Base-by-base conservation (phyloP, 2,797 vertebrate genomes). In the Mormyrus proboscirostris region DNA sequence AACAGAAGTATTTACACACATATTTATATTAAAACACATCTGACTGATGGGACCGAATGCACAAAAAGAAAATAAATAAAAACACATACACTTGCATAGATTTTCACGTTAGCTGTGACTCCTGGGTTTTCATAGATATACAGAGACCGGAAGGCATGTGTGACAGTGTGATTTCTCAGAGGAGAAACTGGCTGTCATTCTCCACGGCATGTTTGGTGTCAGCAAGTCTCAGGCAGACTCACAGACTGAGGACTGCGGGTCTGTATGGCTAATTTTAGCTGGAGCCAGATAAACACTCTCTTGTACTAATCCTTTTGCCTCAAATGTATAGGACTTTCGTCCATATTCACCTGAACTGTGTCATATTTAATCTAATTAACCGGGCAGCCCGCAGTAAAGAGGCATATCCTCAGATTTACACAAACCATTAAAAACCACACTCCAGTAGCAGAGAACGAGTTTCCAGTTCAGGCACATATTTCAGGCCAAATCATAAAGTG, bases 31-130 rank as follows among this genome's bases (percentile, higher is more conserved):
- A 19, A 79, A 79, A 79, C 73, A 41, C 38, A 44, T n/a, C 41
- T 79, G 73, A 41, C 41, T 38, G 9, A 38, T 44, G 33, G 16
- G 38, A 79, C 79, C 33, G 25, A 85, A 90, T 87, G 2, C 22
- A 4, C 73, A 82, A 57, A 85, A 29, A 87, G 79, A 22, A 50
- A 25, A 84, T 29, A 84, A 44, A 84, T 22, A 47, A 16, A 0
- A 73, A 12, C 2, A 10, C 14, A n/a, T 49, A 55, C 90, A 90
- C 57, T 89, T 53, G 59, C 86, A 41, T 62, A 82, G 12, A 44
- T 88, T 90, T 89, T 84, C 49, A 90, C 85, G 69, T 91, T 51
- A 90, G 2, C 69, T 85, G 86, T 29, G 22, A 12, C 33, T 92
- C 73, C 55, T 51, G 41, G 29, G 76, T 84, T 83, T 53, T 88